Conservation (phyloP, 2,797 vertebrate genomes). For the Coccyzus lansbergi region DNA sequence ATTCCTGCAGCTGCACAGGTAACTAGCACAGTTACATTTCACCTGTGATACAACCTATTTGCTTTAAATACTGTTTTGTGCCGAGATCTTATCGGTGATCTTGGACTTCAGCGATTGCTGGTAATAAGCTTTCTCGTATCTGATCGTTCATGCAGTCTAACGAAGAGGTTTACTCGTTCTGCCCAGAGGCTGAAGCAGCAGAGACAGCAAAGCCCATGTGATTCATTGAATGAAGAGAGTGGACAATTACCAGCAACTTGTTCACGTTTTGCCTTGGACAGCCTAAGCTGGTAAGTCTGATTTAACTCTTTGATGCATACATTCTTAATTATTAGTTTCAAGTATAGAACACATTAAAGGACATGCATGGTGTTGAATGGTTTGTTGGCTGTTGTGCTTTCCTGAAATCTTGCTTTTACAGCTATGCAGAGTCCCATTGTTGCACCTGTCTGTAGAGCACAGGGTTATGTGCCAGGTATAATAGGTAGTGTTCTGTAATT, state of each 20-base stretch:
- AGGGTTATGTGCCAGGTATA: neutral
- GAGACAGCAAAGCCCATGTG: slow-evolving; percentile 76
- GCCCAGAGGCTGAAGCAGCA: slow-evolving; percentile 85
- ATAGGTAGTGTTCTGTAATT: neutral
- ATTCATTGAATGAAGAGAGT: slow-evolving; percentile 85
- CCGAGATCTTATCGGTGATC: slow-evolving; percentile 43
- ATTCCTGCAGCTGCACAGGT: slow-evolving; percentile 28
- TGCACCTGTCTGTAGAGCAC: neutral
- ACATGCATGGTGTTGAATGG: neutral
- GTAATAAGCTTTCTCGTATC: slow-evolving; percentile 71
- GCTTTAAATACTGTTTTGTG: slow-evolving; percentile 16
- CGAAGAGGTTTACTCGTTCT: slow-evolving; percentile 78
- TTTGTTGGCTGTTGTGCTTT: neutral
- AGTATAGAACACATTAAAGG: neutral
- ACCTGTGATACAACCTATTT: neutral
- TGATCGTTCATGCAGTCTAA: slow-evolving; percentile 77
- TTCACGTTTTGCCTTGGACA: slow-evolving; percentile 76
- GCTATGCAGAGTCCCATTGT: neutral
- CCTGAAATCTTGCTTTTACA: neutral
- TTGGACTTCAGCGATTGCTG: slow-evolving; percentile 69
- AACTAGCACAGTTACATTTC: neutral
- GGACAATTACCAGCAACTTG: slow-evolving; percentile 81
- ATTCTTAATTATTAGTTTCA: neutral
- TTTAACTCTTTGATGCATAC: slow-evolving; percentile 51
- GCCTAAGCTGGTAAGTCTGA: slow-evolving; percentile 86